phyloP scores from a whole-genome alignment of 1,140 invertebrate species.

The Bombus huntii region DNA sequence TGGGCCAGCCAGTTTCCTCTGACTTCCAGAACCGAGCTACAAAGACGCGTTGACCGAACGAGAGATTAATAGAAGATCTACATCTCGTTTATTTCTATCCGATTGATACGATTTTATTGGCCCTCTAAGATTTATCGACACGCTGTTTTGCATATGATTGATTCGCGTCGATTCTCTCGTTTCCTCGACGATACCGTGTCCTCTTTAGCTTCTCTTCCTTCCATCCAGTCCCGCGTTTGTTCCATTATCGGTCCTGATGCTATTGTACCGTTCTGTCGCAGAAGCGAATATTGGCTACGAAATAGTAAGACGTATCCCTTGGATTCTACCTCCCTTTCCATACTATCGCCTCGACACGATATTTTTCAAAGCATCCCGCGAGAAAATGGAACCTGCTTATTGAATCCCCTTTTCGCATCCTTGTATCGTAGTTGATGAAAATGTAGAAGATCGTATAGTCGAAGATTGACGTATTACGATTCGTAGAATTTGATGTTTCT shows the following conservation, averaged over 20 bases:
- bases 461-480: not conserved
- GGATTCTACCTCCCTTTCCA: not conserved
- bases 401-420: not conserved
- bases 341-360: not conserved
- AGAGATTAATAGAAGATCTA: conserved; percentile 31
- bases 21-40: conserved; percentile 51
- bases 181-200: not conserved
- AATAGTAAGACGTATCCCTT: conserved; percentile 41
- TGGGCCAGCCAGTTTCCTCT: conserved; percentile 11
- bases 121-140: conserved; percentile 63
- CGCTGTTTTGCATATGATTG: conserved; percentile 71
- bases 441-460: not conserved
- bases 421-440: not conserved
- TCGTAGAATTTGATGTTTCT: not conserved
- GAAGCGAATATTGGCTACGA: conserved; percentile 30
- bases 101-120: conserved; percentile 77
- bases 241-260: conserved; percentile 25
- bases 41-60: conserved; percentile 37
- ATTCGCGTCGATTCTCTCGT: conserved; percentile 59
- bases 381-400: conserved; percentile 42
- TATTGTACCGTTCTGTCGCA: conserved; percentile 16
- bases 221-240: not conserved
- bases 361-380: conserved; percentile 38
- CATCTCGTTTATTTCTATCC: conserved; percentile 49
- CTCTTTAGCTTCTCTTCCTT: not conserved